Evolutionary conservation across 1,140 invertebrate species (phyloP).

Genomic region (Agrypnia vestita): DNA sequence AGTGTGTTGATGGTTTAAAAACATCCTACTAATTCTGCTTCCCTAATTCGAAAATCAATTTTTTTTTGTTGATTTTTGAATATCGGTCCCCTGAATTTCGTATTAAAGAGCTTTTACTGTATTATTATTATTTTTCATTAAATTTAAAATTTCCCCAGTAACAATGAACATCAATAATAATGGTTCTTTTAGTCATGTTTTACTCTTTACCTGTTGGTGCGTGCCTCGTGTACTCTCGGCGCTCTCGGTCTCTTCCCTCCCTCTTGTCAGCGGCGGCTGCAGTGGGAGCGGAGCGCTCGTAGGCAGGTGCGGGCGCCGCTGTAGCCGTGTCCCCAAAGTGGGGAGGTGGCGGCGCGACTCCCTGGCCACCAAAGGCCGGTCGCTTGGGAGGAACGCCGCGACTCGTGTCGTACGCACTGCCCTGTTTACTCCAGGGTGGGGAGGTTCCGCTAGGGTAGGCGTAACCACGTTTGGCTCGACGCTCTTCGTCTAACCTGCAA

Average conservation of each 20-base stretch:
- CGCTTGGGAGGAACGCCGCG: not conserved
- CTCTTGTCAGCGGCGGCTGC: conserved; percentile 28
- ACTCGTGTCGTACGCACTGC: not conserved
- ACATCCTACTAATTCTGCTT: too few species aligned
- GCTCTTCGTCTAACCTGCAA: conserved; percentile 68
- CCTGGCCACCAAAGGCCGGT: not conserved
- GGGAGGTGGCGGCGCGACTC: not conserved
- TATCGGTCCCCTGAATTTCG: too few species aligned
- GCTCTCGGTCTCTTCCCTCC: conserved; percentile 2
- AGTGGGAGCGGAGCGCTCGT: conserved; percentile 63
- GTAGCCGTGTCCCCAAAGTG: conserved; percentile 50
- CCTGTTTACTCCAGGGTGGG: conserved; percentile 64
- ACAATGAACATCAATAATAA: too few species aligned
- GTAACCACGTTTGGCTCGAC: conserved; percentile 54
- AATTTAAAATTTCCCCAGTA: too few species aligned
- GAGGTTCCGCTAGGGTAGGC: conserved; percentile 66
- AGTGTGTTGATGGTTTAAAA: too few species aligned
- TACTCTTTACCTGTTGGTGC: conserved; percentile 18
- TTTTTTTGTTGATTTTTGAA: too few species aligned
- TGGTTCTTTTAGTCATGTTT: too few species aligned
- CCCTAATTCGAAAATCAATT: too few species aligned
- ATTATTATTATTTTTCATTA: too few species aligned
- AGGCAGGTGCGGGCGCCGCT: conserved; percentile 63
- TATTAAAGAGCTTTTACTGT: too few species aligned
- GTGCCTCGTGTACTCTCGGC: conserved; percentile 25